These are phyloP conservation scores for Ctenochaetus hawaiiensis DNA, from an alignment of 2,797 vertebrate species.

Conservation along the genomic window DNA sequence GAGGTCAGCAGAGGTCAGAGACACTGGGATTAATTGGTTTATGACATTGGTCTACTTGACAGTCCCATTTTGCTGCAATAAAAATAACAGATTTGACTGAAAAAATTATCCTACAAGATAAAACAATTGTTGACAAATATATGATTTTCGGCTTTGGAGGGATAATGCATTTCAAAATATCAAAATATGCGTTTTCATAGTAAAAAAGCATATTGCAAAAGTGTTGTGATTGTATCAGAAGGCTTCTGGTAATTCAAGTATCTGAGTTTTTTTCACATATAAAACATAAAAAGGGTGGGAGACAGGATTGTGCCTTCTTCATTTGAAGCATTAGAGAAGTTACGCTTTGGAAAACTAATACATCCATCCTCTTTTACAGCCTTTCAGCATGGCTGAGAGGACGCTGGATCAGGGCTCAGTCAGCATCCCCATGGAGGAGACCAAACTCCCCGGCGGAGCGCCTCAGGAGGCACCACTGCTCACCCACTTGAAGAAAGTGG, in stretches of 20 bases:
- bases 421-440: conserved; percentile 93
- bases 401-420: conserved; percentile 86
- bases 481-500: conserved; percentile 98
- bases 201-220: too few species aligned
- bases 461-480: conserved; percentile 90
- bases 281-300: background rate
- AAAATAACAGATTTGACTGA: too few species aligned
- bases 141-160: too few species aligned
- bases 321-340: background rate
- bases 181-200: too few species aligned
- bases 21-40: too few species aligned
- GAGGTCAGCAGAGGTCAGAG: too few species aligned
- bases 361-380: conserved; percentile 64
- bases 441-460: conserved; percentile 83
- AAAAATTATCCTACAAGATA: too few species aligned
- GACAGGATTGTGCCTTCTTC: background rate
- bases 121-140: too few species aligned
- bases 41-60: too few species aligned
- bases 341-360: background rate
- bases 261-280: background rate
- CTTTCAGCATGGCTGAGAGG: conserved; percentile 92
- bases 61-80: too few species aligned
- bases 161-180: too few species aligned
- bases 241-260: background rate
- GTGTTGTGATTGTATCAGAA: background rate